A percentile compares a stretch with the other conserved stretches of the same genome.
Evolutionary conservation across 2,888 invertebrate genomes (phyloP).

Genomic region (Drosophila affinis): DNA sequence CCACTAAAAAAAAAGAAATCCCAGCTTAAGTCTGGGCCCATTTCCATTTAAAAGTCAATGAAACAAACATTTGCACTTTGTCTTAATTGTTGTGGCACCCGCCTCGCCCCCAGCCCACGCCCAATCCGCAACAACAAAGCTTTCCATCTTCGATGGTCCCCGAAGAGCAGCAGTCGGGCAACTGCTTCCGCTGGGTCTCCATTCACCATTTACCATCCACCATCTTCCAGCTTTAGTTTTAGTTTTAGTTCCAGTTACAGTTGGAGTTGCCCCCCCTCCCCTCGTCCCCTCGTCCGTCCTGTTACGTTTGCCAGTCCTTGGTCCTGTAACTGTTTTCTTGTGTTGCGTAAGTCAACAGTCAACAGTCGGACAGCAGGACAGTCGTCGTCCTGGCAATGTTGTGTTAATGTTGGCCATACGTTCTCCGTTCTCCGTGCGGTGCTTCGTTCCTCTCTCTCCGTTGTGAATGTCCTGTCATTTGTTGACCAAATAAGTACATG

Average conservation of each 20-base stretch:
- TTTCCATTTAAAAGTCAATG: constrained; percentile 56
- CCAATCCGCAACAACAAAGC: constrained; percentile 12
- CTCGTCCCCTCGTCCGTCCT: constrained; percentile 5
- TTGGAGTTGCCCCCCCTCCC: constrained; percentile 1
- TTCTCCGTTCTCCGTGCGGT: constrained; percentile 25
- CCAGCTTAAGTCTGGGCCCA: background rate
- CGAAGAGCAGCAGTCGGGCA: constrained; percentile 10
- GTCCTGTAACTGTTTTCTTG: constrained; percentile 68
- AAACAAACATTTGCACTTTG: constrained; percentile 58
- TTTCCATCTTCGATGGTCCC: constrained; percentile 26
- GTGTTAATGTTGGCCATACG: constrained; percentile 77
- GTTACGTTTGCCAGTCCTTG: constrained; percentile 45
- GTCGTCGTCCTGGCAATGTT: constrained; percentile 62
- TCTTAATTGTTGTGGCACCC: constrained; percentile 51
- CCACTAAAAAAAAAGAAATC: background rate
- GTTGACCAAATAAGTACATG: constrained; percentile 81
- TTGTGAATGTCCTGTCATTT: constrained; percentile 74
- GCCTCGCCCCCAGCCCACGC: background rate
- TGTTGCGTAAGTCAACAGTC: constrained; percentile 75
- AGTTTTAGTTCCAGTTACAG: background rate
- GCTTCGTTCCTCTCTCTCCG: constrained; percentile 10
- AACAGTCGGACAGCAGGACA: too few species aligned
- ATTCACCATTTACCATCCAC: background rate
- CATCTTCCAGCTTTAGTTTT: constrained; percentile 1
- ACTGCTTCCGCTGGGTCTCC: constrained; percentile 15